A percentile compares a stretch with the other conserved stretches of the same genome.
Evolutionary conservation across 2,797 vertebrate genomes (phyloP).

Genomic region (Limnodromus scolopaceus): DNA sequence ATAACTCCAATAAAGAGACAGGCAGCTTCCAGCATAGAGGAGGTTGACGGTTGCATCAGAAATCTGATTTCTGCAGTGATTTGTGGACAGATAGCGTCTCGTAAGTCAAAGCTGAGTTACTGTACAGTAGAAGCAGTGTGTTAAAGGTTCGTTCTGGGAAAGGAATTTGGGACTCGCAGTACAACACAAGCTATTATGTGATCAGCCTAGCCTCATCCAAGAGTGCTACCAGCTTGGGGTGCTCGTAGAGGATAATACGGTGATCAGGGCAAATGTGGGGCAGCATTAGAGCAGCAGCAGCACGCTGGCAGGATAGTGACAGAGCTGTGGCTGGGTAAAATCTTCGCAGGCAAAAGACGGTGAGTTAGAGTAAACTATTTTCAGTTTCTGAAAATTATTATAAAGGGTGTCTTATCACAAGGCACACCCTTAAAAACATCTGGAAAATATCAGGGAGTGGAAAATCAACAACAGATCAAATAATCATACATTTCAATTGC

Average conservation of each 20-base stretch:
- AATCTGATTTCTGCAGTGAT: neutral
- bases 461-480: conserved; percentile 1
- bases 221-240: neutral
- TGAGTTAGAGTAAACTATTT: neutral
- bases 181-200: neutral
- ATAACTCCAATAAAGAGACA: neutral
- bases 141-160: neutral
- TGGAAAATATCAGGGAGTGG: neutral
- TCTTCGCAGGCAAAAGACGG: neutral
- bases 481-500: neutral
- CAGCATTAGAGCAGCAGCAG: neutral
- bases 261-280: neutral
- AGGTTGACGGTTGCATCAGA: neutral
- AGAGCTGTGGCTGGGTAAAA: neutral
- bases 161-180: neutral
- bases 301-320: neutral
- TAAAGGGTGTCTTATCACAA: neutral
- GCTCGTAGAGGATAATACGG: neutral
- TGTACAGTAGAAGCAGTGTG: neutral
- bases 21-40: neutral
- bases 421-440: neutral
- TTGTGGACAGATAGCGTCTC: neutral
- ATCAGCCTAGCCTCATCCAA: neutral
- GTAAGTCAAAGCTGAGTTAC: neutral
- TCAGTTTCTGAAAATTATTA: neutral